Evolutionary conservation across 2,113 vertebrate genomes (phyloP), one percentile per base, ranked within the genome.

Genomic region (Xiphophorus couchianus): DNA sequence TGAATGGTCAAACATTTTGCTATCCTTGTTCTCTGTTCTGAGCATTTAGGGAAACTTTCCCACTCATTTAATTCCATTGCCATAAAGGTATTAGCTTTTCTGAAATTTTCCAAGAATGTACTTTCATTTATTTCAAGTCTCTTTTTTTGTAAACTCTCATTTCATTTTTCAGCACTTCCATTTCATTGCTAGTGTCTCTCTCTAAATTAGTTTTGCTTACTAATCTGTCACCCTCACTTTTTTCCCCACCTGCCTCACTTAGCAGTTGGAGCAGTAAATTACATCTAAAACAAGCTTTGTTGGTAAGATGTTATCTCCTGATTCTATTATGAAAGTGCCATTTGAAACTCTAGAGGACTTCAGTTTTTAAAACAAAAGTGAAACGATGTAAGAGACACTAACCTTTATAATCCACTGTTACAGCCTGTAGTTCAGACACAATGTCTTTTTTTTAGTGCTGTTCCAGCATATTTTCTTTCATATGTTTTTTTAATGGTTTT

Each of bases 41-140:
- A 71, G 70, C 76, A 80, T 83, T 51, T 76, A 62, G 76, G 31
- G 81, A 35, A 62, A 51, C 63, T 74, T 62, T 22, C 29, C 27
- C 44, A 75, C 27, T 70, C 58, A 68, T 71, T 82, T 88, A 66
- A 81, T 78, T 76, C 66, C 77, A 84, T 77, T 85, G 64, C 39
- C 71, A 85, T 78, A 85, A 88, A 84, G 83, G 82, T 86, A 89
- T 85, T 86, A 89, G 81, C 87, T 88, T 89, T 89, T 86, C 79
- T 71, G 64, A 71, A 39, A 66, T 77, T 51, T 27, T 79, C 72
- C 72, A 81, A 84, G 86, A 84, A 89, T 83, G 70, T 65, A 33
- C 54, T 29, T 71, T 83, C 19, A 78, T 88, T 83, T 90, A 74
- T 73, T 69, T 83, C 74, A 79, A 82, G 81, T 61, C 61, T 73